Conservation (phyloP, 2,888 invertebrate species). For the Lithophane leautieri region DNA sequence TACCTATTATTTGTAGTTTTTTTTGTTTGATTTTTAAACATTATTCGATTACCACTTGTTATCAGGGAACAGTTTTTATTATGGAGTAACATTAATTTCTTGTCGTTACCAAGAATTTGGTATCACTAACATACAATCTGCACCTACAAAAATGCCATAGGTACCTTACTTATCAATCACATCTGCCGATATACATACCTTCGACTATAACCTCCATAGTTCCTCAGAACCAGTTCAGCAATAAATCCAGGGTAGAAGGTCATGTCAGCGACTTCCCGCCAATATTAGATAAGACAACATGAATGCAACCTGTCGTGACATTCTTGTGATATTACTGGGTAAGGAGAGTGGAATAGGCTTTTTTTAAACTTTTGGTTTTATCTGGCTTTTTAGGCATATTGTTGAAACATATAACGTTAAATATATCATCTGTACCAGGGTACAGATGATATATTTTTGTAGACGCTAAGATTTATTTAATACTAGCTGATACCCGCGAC, state of each 20-base stretch:
- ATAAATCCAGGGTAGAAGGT: constrained; percentile 72
- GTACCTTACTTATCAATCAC: constrained; percentile 18
- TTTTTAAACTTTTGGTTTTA: too few species aligned
- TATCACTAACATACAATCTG: background rate
- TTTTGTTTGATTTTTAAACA: too few species aligned
- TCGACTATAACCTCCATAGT: constrained; percentile 32
- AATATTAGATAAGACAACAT: constrained; percentile 73
- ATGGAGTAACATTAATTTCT: too few species aligned
- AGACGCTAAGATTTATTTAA: too few species aligned
- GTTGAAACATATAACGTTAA: too few species aligned
- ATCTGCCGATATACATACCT: constrained; percentile 41
- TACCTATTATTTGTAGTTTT: too few species aligned
- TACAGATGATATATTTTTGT: too few species aligned
- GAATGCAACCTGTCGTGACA: constrained; percentile 70
- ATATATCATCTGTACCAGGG: too few species aligned
- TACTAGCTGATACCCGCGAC: too few species aligned
- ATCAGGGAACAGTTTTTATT: too few species aligned
- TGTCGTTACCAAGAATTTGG: background rate
- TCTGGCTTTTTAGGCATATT: too few species aligned
- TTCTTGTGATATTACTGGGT: constrained; percentile 67
- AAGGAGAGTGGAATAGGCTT: constrained; percentile 31
- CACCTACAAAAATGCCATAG: background rate
- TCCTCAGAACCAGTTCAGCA: constrained; percentile 43
- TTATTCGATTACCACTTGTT: too few species aligned
- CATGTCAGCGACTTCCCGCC: constrained; percentile 72